These are phyloP conservation scores for Chaetoderma sp. DNA, from an alignment of 2,888 invertebrate species.

Conservation along the genomic window DNA sequence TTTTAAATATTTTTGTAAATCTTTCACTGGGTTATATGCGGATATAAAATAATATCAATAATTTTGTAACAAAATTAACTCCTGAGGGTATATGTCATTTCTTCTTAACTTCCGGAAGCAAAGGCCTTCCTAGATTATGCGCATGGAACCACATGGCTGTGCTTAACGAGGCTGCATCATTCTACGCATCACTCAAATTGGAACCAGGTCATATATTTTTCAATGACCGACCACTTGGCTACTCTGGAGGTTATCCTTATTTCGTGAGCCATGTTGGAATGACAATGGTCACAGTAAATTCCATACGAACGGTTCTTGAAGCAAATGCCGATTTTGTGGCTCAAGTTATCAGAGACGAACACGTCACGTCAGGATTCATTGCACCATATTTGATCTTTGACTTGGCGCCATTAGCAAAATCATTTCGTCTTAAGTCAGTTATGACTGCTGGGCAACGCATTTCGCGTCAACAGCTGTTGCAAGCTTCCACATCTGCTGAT, in stretches of 20 bases:
- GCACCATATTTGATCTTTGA: neutral
- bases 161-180: neutral
- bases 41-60: no score
- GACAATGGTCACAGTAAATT: neutral
- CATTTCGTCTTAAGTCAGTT: neutral
- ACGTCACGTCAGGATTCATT: neutral
- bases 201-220: slow-evolving; percentile 5
- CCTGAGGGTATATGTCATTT: slow-evolving; percentile 13
- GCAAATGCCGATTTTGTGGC: neutral
- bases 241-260: neutral
- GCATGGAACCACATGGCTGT: neutral
- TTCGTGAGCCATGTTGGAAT: neutral
- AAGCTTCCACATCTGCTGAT: neutral
- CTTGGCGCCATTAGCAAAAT: neutral
- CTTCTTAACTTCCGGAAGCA: slow-evolving; percentile 16
- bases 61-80: no score
- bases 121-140: slow-evolving; percentile 15
- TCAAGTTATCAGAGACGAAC: neutral
- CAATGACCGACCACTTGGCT: slow-evolving; percentile 7
- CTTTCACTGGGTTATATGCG: no score
- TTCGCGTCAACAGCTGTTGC: neutral
- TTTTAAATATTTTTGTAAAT: no score
- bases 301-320: neutral
- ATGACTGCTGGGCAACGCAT: slow-evolving; percentile 2
- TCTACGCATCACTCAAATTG: neutral